Conservation (phyloP, 2,797 vertebrate species). For the Oreochromis grahami region DNA sequence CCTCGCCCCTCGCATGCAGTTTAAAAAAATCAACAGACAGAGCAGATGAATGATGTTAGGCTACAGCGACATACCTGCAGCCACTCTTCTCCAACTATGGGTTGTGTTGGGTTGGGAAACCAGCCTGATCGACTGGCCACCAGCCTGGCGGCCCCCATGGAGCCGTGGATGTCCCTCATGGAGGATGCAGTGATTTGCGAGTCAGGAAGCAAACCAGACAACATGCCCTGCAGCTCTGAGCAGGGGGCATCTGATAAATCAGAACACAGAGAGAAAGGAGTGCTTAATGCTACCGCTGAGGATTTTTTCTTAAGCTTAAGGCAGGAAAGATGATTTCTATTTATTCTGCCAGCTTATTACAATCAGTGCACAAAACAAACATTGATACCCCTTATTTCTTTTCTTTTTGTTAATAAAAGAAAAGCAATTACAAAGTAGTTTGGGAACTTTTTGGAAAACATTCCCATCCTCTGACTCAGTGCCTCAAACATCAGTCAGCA, state of each 20-base stretch:
- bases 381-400: neutral
- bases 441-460: neutral
- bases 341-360: neutral
- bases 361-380: neutral
- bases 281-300: neutral
- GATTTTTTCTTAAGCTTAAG: neutral
- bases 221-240: slow-evolving; percentile 94
- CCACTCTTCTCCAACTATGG: slow-evolving; percentile 93
- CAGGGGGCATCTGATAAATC: slow-evolving; percentile 85
- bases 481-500: neutral
- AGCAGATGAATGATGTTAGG: neutral
- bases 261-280: neutral
- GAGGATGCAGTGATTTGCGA: slow-evolving; percentile 95
- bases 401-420: neutral
- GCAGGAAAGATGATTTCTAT: neutral
- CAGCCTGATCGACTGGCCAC: slow-evolving; percentile 95
- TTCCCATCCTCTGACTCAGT: accelerated
- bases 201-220: slow-evolving; percentile 91
- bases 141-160: slow-evolving; percentile 87
- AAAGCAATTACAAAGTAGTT: neutral
- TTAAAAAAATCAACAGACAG: neutral
- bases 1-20: neutral
- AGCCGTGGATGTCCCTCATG: slow-evolving; percentile 91
- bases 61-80: slow-evolving; percentile 72
- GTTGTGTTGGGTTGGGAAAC: slow-evolving; percentile 88